Percentiles rank a stretch among this genome's conserved stretches.
phyloP scores from a whole-genome alignment of 2,888 invertebrate species.

The Protophormia terraenovae region DNA sequence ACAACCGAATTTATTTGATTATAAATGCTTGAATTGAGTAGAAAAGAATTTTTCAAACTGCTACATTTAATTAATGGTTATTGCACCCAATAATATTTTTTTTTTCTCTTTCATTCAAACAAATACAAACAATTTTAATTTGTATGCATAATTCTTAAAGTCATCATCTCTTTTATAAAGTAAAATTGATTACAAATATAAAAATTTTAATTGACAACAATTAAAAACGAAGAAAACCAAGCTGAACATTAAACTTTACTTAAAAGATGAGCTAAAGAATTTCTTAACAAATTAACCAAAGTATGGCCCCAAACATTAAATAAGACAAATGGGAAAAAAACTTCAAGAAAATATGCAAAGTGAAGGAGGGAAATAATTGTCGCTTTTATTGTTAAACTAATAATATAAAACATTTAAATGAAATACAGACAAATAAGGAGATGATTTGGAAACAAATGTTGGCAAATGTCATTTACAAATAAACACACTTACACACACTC shows the following conservation, averaged over 20 bases:
- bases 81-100: too few relatives aligned
- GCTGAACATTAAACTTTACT: not conserved
- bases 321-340: not conserved
- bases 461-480: constrained; percentile 31
- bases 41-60: too few relatives aligned
- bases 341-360: not conserved
- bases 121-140: too few relatives aligned
- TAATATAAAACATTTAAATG: constrained; percentile 15
- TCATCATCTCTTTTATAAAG: constrained; percentile 25
- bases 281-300: constrained; percentile 36
- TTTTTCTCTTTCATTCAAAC: too few relatives aligned
- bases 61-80: too few relatives aligned
- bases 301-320: constrained; percentile 15
- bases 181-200: constrained; percentile 11
- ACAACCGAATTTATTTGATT: too few relatives aligned
- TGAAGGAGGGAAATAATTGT: constrained; percentile 17
- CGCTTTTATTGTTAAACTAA: constrained; percentile 50
- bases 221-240: constrained; percentile 6
- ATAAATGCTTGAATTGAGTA: too few relatives aligned
- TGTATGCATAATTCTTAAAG: not conserved
- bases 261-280: not conserved
- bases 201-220: constrained; percentile 39
- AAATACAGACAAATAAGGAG: not conserved
- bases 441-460: constrained; percentile 39
- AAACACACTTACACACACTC: not conserved